Percentiles rank a stretch among this genome's conserved stretches.
Conservation (phyloP, 2,888 invertebrate genomes). For the Leucophenga montana region DNA sequence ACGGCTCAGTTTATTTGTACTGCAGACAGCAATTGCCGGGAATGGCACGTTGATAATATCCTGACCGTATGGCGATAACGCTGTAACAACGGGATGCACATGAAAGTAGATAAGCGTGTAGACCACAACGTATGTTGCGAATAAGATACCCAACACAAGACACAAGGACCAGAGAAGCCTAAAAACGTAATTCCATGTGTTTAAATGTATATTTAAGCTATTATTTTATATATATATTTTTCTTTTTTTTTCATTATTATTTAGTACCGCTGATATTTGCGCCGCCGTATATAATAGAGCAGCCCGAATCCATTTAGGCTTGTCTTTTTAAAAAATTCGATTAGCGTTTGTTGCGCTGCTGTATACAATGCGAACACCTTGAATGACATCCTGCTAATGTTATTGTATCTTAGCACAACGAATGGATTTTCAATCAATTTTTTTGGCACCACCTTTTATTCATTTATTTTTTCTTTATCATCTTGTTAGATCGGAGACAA, state of each 20-base stretch:
- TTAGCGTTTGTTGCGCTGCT: conserved; percentile 57
- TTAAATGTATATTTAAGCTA: not conserved
- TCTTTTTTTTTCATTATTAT: not conserved
- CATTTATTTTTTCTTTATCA: no score
- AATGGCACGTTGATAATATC: conserved; percentile 45
- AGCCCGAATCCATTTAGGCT: conserved; percentile 68
- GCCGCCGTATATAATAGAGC: conserved; percentile 57
- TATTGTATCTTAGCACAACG: no score
- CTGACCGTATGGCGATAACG: conserved; percentile 45
- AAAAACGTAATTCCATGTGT: not conserved
- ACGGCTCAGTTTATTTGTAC: conserved; percentile 61
- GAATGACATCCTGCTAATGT: not conserved
- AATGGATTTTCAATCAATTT: no score
- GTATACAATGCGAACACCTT: not conserved
- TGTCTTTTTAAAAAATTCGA: conserved; percentile 66
- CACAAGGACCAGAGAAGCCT: conserved; percentile 65
- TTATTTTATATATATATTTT: not conserved
- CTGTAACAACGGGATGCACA: conserved; percentile 56
- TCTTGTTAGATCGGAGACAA: no score
- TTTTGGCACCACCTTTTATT: no score
- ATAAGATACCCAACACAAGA: conserved; percentile 54
- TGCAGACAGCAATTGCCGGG: conserved; percentile 60
- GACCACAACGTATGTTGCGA: conserved; percentile 54
- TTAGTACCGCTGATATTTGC: conserved; percentile 60
- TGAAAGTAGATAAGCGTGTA: conserved; percentile 56